Conservation (phyloP, 2,888 invertebrate genomes). For the Polia nebulosa region DNA sequence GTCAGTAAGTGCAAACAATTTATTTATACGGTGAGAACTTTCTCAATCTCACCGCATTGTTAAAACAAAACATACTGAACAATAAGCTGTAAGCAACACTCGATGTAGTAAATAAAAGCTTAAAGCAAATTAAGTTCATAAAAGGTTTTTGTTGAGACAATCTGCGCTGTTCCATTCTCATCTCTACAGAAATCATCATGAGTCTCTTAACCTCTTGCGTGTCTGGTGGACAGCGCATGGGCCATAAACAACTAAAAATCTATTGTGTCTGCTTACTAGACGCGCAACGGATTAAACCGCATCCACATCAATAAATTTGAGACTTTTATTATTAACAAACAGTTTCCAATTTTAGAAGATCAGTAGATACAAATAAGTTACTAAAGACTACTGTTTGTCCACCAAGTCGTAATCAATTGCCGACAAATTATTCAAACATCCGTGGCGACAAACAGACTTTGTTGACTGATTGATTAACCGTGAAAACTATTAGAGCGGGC, state of each 20-base stretch:
- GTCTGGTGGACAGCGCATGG: too few relatives aligned
- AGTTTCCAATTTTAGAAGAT: not conserved
- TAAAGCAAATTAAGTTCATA: not conserved
- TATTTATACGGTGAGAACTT: constrained; percentile 38
- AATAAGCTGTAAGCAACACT: constrained; percentile 3
- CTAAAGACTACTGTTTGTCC: constrained; percentile 16
- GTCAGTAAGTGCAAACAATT: constrained; percentile 1
- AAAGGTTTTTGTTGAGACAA: not conserved
- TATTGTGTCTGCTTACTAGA: too few relatives aligned
- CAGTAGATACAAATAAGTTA: constrained; percentile 39
- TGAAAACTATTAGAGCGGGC: constrained; percentile 36
- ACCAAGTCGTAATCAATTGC: constrained; percentile 55
- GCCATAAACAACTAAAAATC: too few relatives aligned
- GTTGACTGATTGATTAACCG: constrained; percentile 60
- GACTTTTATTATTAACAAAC: not conserved
- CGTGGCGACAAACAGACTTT: constrained; percentile 55
- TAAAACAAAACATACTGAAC: constrained; percentile 6
- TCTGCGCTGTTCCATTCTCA: not conserved
- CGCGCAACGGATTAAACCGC: too few relatives aligned
- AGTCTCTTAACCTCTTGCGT: not conserved
- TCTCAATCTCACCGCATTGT: constrained; percentile 13
- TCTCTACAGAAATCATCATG: not conserved
- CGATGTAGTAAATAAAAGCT: not conserved
- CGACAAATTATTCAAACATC: constrained; percentile 54
- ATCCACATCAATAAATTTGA: not conserved